Base-by-base conservation (phyloP, 2,113 vertebrate genomes). In the Ramphastos sulfuratus region DNA sequence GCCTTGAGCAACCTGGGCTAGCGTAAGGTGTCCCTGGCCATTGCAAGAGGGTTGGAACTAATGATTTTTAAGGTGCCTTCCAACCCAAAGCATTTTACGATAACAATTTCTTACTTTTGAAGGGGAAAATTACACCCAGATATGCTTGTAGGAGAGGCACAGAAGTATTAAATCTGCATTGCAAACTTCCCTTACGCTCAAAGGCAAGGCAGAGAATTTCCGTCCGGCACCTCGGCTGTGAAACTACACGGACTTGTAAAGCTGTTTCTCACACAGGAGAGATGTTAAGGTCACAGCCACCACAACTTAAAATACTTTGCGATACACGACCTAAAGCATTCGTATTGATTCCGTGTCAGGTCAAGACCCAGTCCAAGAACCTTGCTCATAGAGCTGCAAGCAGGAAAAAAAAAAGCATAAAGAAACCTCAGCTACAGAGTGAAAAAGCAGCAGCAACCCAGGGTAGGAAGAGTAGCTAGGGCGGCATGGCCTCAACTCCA, bases 221-320 rank as follows among this genome's bases (percentile, higher is more conserved):
- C 39, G 19, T 25, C 20, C 44, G n/a, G 59, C 31, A 33, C 20
- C 6, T 39, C 35, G 10, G 44, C 56, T 7, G 5, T 15, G 5
- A 65, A 85, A 56, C 21, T 4, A 12, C 9, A 37, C 0, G 21
- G 30, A 21, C 13, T 33, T 12, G 12, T 10, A 52, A 31, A 69
- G 44, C 24, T 30, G 21, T 12, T 33, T 37, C 18, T 56, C 48
- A 28, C 31, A 19, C 27, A 18, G 18, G 18, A 64, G 15, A 23
- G 9, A 30, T 4, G 17, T 11, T 39, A 64, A 39, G 44, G 25
- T 30, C 27, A 33, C 19, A 25, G 25, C 10, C 64, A 27, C 21
- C 0, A 1, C 10, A 9, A 44, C 44, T 2, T 24, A 7, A 74
- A 61, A 59, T 0, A 15, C 9, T 66, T 6, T 2, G 12, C 4